Base-by-base conservation (phyloP, 1,140 invertebrate genomes). In the Armadillidium nasatum region DNA sequence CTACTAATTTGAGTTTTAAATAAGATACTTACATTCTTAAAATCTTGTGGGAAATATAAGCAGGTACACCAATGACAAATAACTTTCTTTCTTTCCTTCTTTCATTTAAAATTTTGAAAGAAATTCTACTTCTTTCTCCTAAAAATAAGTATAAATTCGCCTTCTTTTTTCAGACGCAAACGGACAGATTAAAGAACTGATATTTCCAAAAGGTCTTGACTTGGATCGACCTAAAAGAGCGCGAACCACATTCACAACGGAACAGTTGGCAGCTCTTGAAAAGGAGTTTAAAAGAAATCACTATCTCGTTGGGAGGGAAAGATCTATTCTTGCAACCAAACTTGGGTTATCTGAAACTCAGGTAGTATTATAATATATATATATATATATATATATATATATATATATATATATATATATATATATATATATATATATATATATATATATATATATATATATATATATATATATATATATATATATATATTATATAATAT, bases 161-260 rank as follows among this genome's bases (percentile, higher is more conserved):
- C 15, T 50, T 50, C 46, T 50, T 33, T 67, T 9, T n/a, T 3
- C 76, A 88, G 87, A 87, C 78, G 80, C 85, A 10, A 85, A 87
- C 79, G 87, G 87, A 10, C 81, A 83, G 10, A 79, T 86, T 7
- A 86, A 86, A 78, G 85, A 87, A 78, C 81, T 88, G 19, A 83
- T 87, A 7, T 87, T 88, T 76, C 87, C 87, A 4, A 87, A 86
- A 80, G 87, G 86, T 0, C 82, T 88, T 6, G 87, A 88, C 80
- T 81, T 88, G 45, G 86, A 87, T 81, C 83, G 87, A 19, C 87
- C 87, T 4, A 88, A 88, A 81, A 76, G 87, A 15, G 84, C 85
- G 0, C 80, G 87, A 72, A 88, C 87, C 10, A 87, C 86, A 7
- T 88, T 88, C 81, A 87, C 86, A 0, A 80, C 81, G 13, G 84